Conservation (phyloP, 2,888 invertebrate genomes). For the Machimus atricapillus region DNA sequence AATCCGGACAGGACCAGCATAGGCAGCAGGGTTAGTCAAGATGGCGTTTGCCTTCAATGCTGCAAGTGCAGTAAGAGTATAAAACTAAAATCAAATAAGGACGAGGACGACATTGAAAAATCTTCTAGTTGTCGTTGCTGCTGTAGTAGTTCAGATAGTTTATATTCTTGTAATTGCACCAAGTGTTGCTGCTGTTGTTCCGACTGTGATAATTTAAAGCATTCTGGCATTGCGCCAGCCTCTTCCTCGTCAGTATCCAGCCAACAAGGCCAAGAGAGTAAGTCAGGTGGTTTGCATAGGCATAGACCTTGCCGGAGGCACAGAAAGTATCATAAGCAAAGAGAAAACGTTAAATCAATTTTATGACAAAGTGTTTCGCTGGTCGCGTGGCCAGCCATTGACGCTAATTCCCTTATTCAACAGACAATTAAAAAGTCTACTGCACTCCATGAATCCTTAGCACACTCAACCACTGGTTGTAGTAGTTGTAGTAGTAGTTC, state of each 20-base stretch:
- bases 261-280: not conserved
- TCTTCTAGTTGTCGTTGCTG: constrained; percentile 48
- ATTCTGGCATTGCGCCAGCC: constrained; percentile 44
- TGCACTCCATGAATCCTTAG: constrained; percentile 55
- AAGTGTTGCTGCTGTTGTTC: constrained; percentile 54
- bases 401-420: constrained; percentile 60
- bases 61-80: constrained; percentile 8
- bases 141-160: constrained; percentile 55
- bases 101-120: not conserved
- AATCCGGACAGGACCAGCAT: constrained; percentile 24
- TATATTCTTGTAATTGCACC: constrained; percentile 58
- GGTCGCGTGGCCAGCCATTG: constrained; percentile 64
- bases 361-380: constrained; percentile 64
- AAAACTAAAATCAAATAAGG: not conserved
- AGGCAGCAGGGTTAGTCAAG: constrained; percentile 27
- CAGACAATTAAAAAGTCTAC: constrained; percentile 60
- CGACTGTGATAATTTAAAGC: constrained; percentile 39
- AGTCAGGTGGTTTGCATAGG: not conserved
- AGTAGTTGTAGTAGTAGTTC: constrained; percentile 30
- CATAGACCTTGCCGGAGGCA: constrained; percentile 2
- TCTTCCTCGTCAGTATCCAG: constrained; percentile 21
- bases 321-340: constrained; percentile 48
- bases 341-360: constrained; percentile 54
- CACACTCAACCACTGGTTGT: constrained; percentile 8
- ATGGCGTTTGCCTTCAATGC: constrained; percentile 1